A percentile compares a stretch with the other conserved stretches of the same genome.
These are phyloP conservation scores for Thereuonema tuberculata DNA, from an alignment of 1,140 invertebrate species.

Conservation along the genomic window DNA sequence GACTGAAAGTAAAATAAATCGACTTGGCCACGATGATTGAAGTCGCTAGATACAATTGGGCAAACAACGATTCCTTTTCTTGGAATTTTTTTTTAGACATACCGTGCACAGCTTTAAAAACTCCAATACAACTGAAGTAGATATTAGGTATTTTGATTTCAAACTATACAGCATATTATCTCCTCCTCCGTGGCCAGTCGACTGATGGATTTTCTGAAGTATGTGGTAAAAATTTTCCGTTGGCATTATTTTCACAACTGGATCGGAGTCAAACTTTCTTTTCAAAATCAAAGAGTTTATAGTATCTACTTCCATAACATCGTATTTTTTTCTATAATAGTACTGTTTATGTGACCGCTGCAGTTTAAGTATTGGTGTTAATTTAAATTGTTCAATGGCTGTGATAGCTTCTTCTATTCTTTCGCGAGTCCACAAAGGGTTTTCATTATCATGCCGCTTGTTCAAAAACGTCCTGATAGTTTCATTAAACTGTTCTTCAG, in stretches of 20 bases:
- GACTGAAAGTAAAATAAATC: too few relatives aligned
- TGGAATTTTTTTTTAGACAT: background rate
- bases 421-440: background rate
- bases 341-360: background rate
- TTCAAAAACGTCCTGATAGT: background rate
- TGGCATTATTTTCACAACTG: background rate
- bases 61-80: background rate
- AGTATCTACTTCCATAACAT: background rate
- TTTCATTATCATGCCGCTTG: background rate
- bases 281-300: background rate
- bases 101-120: constrained; percentile 14
- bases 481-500: background rate
- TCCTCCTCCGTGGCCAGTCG: constrained; percentile 13
- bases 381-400: background rate
- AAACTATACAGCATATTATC: constrained; percentile 17
- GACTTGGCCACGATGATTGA: background rate
- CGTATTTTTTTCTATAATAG: background rate
- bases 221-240: background rate
- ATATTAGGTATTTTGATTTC: constrained; percentile 12
- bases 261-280: background rate
- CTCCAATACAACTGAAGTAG: constrained; percentile 9
- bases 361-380: too few relatives aligned
- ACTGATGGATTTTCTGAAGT: constrained; percentile 6
- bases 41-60: background rate
- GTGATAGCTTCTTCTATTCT: background rate